These are phyloP conservation scores for Erethizon dorsatum DNA, from an alignment of 2,797 vertebrate species.

Conservation along the genomic window DNA sequence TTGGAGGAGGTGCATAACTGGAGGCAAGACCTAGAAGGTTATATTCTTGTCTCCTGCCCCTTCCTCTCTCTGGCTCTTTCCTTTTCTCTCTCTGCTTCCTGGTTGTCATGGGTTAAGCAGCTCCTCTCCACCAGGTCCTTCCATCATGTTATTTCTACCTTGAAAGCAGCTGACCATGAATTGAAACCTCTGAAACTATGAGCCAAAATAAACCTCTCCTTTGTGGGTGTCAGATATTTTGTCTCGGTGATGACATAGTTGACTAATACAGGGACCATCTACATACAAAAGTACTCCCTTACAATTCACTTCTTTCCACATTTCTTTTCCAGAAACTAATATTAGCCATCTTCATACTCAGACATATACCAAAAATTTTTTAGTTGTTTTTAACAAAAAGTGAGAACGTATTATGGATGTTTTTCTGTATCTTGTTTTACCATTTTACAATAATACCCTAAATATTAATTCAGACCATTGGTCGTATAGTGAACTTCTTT, in stretches of 20 bases:
- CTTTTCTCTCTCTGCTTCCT: background rate
- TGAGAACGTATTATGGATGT: background rate
- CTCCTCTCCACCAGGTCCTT: background rate
- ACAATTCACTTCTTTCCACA: background rate
- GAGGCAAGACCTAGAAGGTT: background rate
- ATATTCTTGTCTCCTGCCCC: background rate
- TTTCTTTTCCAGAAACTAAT: background rate
- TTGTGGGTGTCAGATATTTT: background rate
- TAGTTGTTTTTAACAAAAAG: background rate
- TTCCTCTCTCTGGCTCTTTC: background rate
- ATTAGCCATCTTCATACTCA: background rate
- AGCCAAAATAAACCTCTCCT: background rate
- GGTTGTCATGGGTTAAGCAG: background rate
- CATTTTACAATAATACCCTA: background rate
- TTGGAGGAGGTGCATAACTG: background rate
- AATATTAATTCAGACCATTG: background rate
- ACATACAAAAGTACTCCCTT: background rate
- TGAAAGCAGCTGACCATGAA: background rate
- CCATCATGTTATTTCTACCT: background rate
- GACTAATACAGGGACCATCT: background rate
- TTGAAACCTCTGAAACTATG: background rate
- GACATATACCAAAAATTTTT: background rate
- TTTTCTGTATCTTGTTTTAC: background rate
- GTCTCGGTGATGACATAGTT: background rate
- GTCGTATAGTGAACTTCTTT: background rate